phyloP scores from a whole-genome alignment of 2,113 vertebrate genomes.

The Oryzias woworae region DNA sequence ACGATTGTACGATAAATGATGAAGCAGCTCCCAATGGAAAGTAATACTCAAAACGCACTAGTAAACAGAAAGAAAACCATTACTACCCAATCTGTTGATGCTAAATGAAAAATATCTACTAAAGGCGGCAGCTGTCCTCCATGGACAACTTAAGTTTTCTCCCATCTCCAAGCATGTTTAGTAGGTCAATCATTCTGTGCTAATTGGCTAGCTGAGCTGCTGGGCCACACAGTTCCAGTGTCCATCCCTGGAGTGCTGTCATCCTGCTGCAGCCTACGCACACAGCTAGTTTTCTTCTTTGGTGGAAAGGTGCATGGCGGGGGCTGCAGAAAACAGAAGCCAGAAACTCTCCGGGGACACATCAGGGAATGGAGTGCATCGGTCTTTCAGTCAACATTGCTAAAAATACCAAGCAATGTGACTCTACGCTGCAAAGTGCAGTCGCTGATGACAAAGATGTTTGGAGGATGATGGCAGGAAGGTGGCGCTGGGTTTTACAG shows the following conservation, averaged over 20 bases:
- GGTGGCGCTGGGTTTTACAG: background rate
- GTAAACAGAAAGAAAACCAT: conserved; percentile 22
- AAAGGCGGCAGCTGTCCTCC: conserved; percentile 31
- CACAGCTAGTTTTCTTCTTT: conserved; percentile 29
- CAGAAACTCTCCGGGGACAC: conserved; percentile 16
- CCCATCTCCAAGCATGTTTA: conserved; percentile 8
- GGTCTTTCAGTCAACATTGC: conserved; percentile 51
- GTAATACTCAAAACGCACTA: conserved; percentile 27
- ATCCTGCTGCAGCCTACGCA: conserved; percentile 54
- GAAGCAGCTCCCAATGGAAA: conserved; percentile 37
- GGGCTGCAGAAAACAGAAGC: conserved; percentile 53
- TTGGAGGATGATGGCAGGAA: background rate
- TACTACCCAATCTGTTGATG: conserved; percentile 38
- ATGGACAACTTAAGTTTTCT: conserved; percentile 3
- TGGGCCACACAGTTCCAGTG: conserved; percentile 32
- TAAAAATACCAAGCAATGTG: conserved; percentile 63
- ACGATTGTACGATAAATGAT: conserved; percentile 59
- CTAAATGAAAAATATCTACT: conserved; percentile 57
- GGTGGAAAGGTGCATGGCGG: conserved; percentile 60
- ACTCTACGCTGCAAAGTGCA: conserved; percentile 15
- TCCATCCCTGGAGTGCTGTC: conserved; percentile 55
- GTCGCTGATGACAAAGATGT: conserved; percentile 19
- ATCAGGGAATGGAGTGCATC: conserved; percentile 33
- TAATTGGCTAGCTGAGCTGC: conserved; percentile 69
- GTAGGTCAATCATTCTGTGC: conserved; percentile 54